Conservation (phyloP, 1,140 invertebrate genomes). For the Thalassaphorura encarpata region DNA sequence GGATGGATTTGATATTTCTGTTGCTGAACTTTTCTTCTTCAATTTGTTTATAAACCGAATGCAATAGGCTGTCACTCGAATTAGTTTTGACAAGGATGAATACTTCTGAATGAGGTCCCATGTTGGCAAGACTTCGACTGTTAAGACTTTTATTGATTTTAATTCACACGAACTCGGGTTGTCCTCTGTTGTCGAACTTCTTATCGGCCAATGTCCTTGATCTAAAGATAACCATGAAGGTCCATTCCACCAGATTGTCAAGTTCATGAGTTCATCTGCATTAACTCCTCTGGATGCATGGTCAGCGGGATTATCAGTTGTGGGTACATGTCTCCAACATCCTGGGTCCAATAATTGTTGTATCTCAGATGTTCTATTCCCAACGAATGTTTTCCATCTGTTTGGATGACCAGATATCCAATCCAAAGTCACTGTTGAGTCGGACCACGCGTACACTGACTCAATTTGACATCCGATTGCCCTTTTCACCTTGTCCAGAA, state of each 20-base stretch:
- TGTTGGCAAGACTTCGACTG: too few species aligned
- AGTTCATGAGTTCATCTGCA: constrained; percentile 11
- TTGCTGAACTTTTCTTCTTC: too few species aligned
- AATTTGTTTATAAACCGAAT: too few species aligned
- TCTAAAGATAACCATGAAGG: not conserved
- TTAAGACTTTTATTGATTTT: too few species aligned
- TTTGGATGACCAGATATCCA: constrained; percentile 35
- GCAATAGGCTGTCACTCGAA: too few species aligned
- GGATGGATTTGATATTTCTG: too few species aligned
- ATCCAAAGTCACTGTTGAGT: constrained; percentile 37
- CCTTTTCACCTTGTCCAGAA: constrained; percentile 1
- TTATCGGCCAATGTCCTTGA: not conserved
- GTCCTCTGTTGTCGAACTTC: not conserved
- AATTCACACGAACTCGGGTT: too few species aligned
- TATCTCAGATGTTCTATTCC: constrained; percentile 37
- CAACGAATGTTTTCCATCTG: constrained; percentile 37
- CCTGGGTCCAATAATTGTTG: constrained; percentile 1
- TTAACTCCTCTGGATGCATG: not conserved
- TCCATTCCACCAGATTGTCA: not conserved
- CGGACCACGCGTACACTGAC: constrained; percentile 27
- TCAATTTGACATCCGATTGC: not conserved
- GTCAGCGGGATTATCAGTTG: constrained; percentile 2
- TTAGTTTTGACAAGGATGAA: too few species aligned
- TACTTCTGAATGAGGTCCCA: too few species aligned
- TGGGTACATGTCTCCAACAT: not conserved